Conservation (phyloP, 2,797 vertebrate species). For the Salmo trutta region DNA sequence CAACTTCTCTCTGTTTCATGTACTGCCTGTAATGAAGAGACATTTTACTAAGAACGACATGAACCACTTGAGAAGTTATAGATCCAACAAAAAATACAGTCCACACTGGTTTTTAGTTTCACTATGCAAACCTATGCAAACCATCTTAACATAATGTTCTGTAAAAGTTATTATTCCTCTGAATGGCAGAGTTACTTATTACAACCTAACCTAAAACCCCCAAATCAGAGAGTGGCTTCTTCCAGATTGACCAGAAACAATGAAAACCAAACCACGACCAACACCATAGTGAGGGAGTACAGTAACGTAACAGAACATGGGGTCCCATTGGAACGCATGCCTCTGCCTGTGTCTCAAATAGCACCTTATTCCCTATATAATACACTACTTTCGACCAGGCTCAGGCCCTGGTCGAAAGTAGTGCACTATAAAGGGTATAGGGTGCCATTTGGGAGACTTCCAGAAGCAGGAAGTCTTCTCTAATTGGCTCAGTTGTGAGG, state of each 20-base stretch:
- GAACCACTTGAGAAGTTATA: not conserved
- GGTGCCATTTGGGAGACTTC: not conserved
- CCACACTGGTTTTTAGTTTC: conserved; percentile 15
- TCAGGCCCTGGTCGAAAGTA: not conserved
- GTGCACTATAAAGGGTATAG: not conserved
- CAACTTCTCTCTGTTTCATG: not conserved
- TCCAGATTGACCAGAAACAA: conserved; percentile 53
- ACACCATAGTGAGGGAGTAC: conserved; percentile 29
- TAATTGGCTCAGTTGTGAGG: not conserved
- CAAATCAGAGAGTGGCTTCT: conserved; percentile 52
- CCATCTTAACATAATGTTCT: conserved; percentile 36
- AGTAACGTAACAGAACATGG: conserved; percentile 21
- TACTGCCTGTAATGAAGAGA: not conserved
- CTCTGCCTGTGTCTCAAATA: not conserved
- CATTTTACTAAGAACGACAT: not conserved
- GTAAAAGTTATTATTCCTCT: conserved; percentile 28
- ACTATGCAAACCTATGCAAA: conserved; percentile 5
- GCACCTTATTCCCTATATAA: no score
- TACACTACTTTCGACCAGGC: not conserved
- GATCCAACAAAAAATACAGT: conserved; percentile 21
- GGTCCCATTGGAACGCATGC: conserved; percentile 17
- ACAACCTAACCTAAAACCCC: conserved; percentile 38
- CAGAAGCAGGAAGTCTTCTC: not conserved
- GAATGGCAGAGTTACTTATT: conserved; percentile 49
- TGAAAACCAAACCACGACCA: conserved; percentile 40